These are phyloP conservation scores for Vidua macroura DNA, from an alignment of 2,113 vertebrate genomes.

Conservation along the genomic window DNA sequence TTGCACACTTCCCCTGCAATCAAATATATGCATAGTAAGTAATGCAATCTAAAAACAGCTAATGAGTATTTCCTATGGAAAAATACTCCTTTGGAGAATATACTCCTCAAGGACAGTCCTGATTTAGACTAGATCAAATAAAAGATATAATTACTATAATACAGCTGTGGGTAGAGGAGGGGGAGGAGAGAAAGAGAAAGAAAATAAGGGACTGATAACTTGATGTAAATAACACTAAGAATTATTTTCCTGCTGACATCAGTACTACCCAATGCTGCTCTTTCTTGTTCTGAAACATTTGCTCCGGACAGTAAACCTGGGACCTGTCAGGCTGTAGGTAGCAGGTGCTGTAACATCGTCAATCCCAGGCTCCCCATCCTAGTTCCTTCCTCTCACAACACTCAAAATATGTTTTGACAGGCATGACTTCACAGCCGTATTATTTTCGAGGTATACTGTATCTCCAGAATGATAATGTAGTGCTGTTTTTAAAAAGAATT, in stretches of 20 bases:
- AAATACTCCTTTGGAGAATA: slow-evolving; percentile 5
- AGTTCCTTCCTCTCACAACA: background rate
- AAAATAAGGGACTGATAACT: background rate
- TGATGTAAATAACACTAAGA: background rate
- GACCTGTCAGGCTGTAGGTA: background rate
- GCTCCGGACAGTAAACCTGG: background rate
- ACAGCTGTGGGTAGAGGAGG: background rate
- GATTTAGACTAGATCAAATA: slow-evolving; percentile 16
- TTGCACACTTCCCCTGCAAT: background rate
- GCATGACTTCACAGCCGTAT: background rate
- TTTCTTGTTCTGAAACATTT: background rate
- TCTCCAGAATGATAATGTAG: background rate
- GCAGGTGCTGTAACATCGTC: background rate
- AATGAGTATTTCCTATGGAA: slow-evolving; percentile 4
- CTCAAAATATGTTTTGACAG: background rate
- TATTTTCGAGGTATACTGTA: background rate
- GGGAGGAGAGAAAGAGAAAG: background rate
- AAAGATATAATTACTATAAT: background rate
- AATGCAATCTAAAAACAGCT: background rate
- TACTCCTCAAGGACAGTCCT: background rate
- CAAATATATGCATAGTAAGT: background rate
- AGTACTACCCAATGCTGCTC: background rate
- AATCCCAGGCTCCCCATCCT: background rate
- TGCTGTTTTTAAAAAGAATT: background rate
- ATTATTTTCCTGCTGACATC: background rate